Base-by-base conservation (phyloP, 1,140 invertebrate species). In the Zaprionus camerounensis region DNA sequence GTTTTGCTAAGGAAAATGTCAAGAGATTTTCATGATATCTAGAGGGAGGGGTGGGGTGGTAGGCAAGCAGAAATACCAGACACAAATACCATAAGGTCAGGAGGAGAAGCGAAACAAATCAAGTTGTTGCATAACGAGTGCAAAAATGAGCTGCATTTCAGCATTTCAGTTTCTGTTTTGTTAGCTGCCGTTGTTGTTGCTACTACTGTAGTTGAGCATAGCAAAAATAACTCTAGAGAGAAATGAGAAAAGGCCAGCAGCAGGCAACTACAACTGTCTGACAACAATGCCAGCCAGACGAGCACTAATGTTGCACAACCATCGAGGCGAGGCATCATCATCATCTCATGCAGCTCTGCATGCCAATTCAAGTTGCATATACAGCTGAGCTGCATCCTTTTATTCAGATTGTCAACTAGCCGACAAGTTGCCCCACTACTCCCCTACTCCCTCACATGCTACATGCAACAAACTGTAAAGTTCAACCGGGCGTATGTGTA, bases 401-500 rank as follows among this genome's bases (percentile, higher is more conserved):
- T 87, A 87, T 88, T 70, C 74, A 84, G 81, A 87, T 87, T 87
- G 84, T 90, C 78, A 88, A 84, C 83, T 80, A 44, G 65, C 55
- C 63, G 57, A 46, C 41, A 46, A 46, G n/a, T 46, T 46, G 41
- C 2, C 7, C 41, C 15, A 17, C 15, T 44, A n/a, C 15, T 15
- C 15, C 5, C 36, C 15, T 41, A 1, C 5, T 15, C 36, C 5
- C 13, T 38, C 36, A 13, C 36, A 2, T 15, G 1, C 2, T 2
- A 2, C 2, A 41, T 65, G 36, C 51, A 78, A 62, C 76, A 26
- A 76, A 88, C 83, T 86, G 82, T 51, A 87, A 76, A 72, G 83
- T 71, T 84, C 85, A 88, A 88, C 85, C 84, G 76, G 71, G 85
- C 85, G 85, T 88, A 88, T 88, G 85, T 88, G 85, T 80, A 85